Evolutionary conservation across 1,140 invertebrate genomes (phyloP).

Genomic region (Neomicropteryx cornuta): DNA sequence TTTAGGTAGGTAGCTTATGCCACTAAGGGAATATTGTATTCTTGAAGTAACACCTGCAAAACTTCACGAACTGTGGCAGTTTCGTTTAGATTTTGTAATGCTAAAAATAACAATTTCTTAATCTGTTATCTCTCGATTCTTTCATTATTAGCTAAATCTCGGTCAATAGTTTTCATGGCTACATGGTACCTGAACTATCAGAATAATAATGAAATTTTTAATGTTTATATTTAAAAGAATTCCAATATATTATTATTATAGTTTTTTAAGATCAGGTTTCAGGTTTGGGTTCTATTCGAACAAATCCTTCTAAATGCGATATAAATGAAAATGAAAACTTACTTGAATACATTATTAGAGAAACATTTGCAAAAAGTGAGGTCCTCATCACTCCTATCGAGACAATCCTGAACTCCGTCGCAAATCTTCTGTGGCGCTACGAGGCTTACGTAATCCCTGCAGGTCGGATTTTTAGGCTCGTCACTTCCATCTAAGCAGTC

Average conservation of each 20-base stretch:
- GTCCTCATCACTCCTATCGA: constrained; percentile 69
- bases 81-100: background rate
- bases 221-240: background rate
- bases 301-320: background rate
- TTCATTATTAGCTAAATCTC: background rate
- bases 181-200: background rate
- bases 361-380: constrained; percentile 50
- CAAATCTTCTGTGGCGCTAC: constrained; percentile 56
- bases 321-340: constrained; percentile 8
- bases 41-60: background rate
- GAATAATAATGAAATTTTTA: background rate
- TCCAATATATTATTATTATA: background rate
- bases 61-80: constrained; percentile 5
- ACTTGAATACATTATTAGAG: constrained; percentile 24
- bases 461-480: constrained; percentile 55
- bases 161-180: background rate
- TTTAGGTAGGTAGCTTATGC: constrained; percentile 1
- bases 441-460: constrained; percentile 52
- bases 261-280: no score
- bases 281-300: constrained; percentile 2
- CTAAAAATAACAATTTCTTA: constrained; percentile 1
- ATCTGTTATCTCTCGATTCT: background rate
- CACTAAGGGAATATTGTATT: constrained; percentile 5
- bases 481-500: constrained; percentile 64
- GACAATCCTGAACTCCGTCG: constrained; percentile 67